Base-by-base conservation (phyloP, 2,797 vertebrate species). In the Thamnophis elegans region DNA sequence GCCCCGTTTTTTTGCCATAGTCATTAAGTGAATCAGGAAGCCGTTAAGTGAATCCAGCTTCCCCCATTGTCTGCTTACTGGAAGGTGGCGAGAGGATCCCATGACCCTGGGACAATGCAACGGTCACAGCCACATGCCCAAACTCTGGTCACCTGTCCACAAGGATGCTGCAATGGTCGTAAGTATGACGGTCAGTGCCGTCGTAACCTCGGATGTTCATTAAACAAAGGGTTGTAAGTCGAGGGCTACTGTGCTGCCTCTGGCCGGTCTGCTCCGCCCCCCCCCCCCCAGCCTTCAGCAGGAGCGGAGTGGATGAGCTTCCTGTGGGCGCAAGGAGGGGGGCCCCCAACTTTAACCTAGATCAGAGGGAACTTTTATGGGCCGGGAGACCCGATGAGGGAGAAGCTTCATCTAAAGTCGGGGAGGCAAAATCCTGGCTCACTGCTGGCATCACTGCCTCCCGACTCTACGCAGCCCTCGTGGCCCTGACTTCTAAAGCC, bases 401-500 rank as follows among this genome's bases (percentile, higher is more conserved):
- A 32, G 65, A 68, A 16, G 14, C 5, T 32, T 32, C 65, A 32
- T 16, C 65, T 68, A 2, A 32, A 68, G 14, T 1, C 7, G 65
- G 2, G n/a, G 32, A 18, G 26, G 26, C 28, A 13, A 11, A 28
- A 42, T 3, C n/a, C 32, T 18, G 32, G 14, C 65, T 20, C n/a
- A 36, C 3, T 0, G 16, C 42, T 8, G n/a, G n/a, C n/a, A 7
- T 8, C 1, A 13, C 5, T 16, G 42, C 42, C 42, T 4, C n/a
- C n/a, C n/a, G n/a, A n/a, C n/a, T n/a, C n/a, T n/a, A n/a, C n/a
- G n/a, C n/a, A n/a, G n/a, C n/a, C n/a, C n/a, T n/a, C n/a, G n/a
- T n/a, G n/a, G 42, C 4, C 42, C 65, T 36, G 65, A 1, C 32
- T 73, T 32, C 7, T 4, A 36, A 73, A n/a, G 62, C 62, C 14